Conservation (phyloP, 2,888 invertebrate species). For the Drosophila sordidapex region DNA sequence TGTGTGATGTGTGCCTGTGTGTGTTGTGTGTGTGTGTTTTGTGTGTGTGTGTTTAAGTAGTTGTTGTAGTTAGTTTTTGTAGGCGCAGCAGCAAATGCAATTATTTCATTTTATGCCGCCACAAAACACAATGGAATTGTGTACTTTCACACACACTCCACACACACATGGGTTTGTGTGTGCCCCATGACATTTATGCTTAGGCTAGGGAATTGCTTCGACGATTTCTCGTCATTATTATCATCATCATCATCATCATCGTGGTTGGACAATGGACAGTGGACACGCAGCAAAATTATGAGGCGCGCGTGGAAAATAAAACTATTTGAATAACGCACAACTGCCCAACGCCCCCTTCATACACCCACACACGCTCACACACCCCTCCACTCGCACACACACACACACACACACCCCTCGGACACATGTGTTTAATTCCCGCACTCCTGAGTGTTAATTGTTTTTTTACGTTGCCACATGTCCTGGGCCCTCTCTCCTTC, state of each 20-base stretch:
- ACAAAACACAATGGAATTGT: conserved; percentile 42
- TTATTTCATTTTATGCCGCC: conserved; percentile 67
- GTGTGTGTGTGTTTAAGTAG: conserved; percentile 8
- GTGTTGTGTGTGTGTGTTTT: conserved; percentile 1
- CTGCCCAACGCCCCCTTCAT: conserved; percentile 22
- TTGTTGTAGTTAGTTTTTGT: conserved; percentile 36
- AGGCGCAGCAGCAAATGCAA: conserved; percentile 77
- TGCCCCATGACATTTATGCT: conserved; percentile 55
- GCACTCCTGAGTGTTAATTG: conserved; percentile 65
- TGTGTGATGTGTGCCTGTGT: conserved; percentile 1
- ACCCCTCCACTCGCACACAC: background rate
- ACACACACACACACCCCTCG: background rate
- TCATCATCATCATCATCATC: conserved; percentile 39
- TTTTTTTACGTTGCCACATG: conserved; percentile 61
- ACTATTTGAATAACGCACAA: conserved; percentile 77
- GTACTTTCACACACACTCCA: background rate
- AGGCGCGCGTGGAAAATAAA: conserved; percentile 64
- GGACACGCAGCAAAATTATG: conserved; percentile 58
- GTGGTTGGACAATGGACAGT: conserved; percentile 50
- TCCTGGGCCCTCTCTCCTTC: conserved; percentile 39
- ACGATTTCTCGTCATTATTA: conserved; percentile 22
- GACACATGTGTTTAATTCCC: conserved; percentile 27
- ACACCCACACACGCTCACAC: conserved; percentile 11
- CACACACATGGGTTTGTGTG: conserved; percentile 3
- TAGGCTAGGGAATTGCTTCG: conserved; percentile 60